These are phyloP conservation scores for Festucalex cinctus DNA, from an alignment of 2,113 vertebrate species.

Conservation along the genomic window DNA sequence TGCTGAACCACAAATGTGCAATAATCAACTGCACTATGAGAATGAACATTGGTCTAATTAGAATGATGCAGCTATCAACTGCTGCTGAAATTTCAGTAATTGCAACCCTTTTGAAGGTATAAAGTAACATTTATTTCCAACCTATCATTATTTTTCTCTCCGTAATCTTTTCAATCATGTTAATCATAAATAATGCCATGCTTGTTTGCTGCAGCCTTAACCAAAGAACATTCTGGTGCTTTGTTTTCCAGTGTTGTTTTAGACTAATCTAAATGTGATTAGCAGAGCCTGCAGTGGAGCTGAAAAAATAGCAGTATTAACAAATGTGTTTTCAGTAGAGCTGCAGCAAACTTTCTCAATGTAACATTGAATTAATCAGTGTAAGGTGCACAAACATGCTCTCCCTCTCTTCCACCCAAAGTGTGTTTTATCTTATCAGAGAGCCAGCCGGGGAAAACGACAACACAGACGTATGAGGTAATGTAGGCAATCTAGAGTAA, in stretches of 20 bases:
- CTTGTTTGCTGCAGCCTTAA: constrained; percentile 32
- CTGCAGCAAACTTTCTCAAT: constrained; percentile 57
- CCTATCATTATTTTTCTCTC: neutral
- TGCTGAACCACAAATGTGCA: too few species aligned
- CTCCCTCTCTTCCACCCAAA: constrained; percentile 54
- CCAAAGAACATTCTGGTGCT: constrained; percentile 46
- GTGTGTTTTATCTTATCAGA: constrained; percentile 60
- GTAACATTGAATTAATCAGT: constrained; percentile 74
- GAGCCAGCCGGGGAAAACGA: constrained; percentile 46
- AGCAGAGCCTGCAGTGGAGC: constrained; percentile 58
- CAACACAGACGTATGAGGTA: constrained; percentile 55
- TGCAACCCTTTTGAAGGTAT: constrained; percentile 3
- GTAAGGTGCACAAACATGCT: constrained; percentile 63
- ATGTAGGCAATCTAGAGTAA: constrained; percentile 60
- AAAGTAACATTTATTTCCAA: neutral
- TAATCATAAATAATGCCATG: constrained; percentile 3
- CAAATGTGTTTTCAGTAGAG: constrained; percentile 69
- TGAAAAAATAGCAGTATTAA: constrained; percentile 64
- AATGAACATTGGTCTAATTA: constrained; percentile 30
- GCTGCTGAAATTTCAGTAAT: constrained; percentile 3
- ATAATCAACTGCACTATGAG: neutral
- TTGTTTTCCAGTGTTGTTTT: constrained; percentile 49
- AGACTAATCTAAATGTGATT: constrained; percentile 76
- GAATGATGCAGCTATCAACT: constrained; percentile 7
- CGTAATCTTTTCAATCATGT: constrained; percentile 2